Evolutionary conservation across 2,113 vertebrate genomes (phyloP), one percentile per base, ranked within the genome.

Genomic region (Phycodurus eques): DNA sequence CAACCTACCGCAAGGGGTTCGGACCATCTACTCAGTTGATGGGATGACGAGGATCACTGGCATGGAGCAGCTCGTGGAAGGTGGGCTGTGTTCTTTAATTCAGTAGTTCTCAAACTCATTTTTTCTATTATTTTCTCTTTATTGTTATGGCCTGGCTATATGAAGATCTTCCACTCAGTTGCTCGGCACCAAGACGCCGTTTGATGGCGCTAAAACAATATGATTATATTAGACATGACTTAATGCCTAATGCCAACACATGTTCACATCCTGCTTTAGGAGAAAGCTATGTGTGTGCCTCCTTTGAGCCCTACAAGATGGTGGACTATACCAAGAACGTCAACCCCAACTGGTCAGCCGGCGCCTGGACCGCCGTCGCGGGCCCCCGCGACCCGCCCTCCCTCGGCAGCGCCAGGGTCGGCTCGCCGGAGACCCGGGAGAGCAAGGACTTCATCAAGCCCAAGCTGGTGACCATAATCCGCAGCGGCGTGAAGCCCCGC

Each of bases 311-410:
- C 59, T 99, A 93, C 88, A 99, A 98, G 92, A 95, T 92, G 71
- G 84, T 99, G 89, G 98, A 99, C 69, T 99, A 99, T 89, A 98
- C 95, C 19, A 98, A 96, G 93, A 99, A 99, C 59, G 95, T 98
- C 82, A 99, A 98, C 80, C 98, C 98, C 69, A 99, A 99, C 89
- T 99, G 98, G 98, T 94, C 96, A 0, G 94, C 97, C 75, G 98
- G 97, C 22, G 92, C 94, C 22, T 94, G 91, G 91, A 95, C 95
- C 73, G 85, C 88, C 22, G 89, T 83, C 0, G 89, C 83, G 0
- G 68, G 91, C 53, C 80, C 89, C 42, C 94, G 95, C 35, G 90
- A 92, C 0, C 94, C 96, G 77, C 87, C 93, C 0, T 95, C 96
- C 8, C 93, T 98, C 65, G 95, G 93, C 60, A 93, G 94, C 22